Percentiles rank a stretch among this genome's conserved stretches.
phyloP scores from a whole-genome alignment of 2,888 invertebrate genomes.

The Plebejus argus region DNA sequence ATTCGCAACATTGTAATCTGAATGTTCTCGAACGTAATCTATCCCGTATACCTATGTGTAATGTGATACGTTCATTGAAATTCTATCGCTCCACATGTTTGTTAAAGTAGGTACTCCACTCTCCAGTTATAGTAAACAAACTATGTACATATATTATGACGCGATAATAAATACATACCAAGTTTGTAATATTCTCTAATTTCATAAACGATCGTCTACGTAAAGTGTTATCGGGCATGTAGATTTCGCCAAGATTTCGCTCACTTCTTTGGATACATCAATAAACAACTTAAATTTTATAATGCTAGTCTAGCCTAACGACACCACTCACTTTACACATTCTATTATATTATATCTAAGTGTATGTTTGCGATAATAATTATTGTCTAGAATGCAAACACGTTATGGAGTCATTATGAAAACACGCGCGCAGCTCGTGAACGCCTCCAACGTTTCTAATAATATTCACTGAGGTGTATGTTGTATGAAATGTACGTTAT shows the following conservation, averaged over 20 bases:
- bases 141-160: neutral
- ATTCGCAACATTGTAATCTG: neutral
- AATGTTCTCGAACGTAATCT: conserved; percentile 9
- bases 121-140: conserved; percentile 21
- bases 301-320: neutral
- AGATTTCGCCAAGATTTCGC: neutral
- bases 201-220: neutral
- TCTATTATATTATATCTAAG: neutral
- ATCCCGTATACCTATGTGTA: neutral
- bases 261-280: neutral
- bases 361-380: conserved; percentile 30
- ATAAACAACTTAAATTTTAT: neutral
- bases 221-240: neutral
- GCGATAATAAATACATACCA: neutral
- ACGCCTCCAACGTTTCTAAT: conserved; percentile 27
- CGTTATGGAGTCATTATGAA: conserved; percentile 31
- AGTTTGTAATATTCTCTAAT: neutral
- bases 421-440: conserved; percentile 35
- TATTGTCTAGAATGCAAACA: conserved; percentile 29
- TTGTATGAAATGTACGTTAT: neutral
- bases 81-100: neutral
- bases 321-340: neutral
- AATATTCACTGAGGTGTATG: conserved; percentile 17
- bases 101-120: neutral
- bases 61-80: conserved; percentile 23